These are phyloP conservation scores for Anguilla megastoma DNA, from an alignment of 2,797 vertebrate genomes.

Conservation along the genomic window DNA sequence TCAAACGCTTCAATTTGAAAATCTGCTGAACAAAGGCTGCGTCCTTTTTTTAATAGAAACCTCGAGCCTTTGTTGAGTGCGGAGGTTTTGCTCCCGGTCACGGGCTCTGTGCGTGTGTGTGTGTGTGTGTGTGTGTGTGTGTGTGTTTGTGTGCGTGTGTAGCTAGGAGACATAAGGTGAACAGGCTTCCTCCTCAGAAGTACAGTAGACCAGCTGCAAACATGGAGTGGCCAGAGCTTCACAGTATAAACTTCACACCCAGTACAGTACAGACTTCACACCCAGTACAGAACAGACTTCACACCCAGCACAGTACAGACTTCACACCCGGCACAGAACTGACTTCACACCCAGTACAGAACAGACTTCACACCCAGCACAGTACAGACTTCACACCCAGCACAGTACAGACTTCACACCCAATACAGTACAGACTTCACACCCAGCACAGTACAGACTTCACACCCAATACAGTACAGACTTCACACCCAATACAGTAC, in stretches of 20 bases:
- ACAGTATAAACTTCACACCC: not conserved
- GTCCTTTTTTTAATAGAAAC: conserved; percentile 46
- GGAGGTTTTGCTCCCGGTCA: conserved; percentile 37
- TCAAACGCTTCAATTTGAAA: conserved; percentile 64
- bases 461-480: too few species aligned
- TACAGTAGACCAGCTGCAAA: conserved; percentile 6
- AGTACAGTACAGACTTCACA: too few species aligned
- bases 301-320: too few species aligned
- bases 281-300: too few species aligned
- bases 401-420: too few species aligned
- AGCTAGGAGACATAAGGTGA: not conserved
- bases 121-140: conserved; percentile 42
- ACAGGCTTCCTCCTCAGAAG: not conserved
- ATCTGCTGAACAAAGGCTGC: conserved; percentile 59
- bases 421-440: too few species aligned
- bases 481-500: too few species aligned
- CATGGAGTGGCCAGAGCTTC: not conserved
- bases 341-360: too few species aligned
- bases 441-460: too few species aligned
- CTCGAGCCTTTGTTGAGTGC: conserved; percentile 51
- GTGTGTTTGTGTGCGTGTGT: conserved; percentile 32
- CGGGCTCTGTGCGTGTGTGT: conserved; percentile 24
- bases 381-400: too few species aligned
- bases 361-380: too few species aligned
- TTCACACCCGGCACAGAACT: too few species aligned